Evolutionary conservation across 2,888 invertebrate genomes (phyloP).

Genomic region (Zygaena filipendulae): DNA sequence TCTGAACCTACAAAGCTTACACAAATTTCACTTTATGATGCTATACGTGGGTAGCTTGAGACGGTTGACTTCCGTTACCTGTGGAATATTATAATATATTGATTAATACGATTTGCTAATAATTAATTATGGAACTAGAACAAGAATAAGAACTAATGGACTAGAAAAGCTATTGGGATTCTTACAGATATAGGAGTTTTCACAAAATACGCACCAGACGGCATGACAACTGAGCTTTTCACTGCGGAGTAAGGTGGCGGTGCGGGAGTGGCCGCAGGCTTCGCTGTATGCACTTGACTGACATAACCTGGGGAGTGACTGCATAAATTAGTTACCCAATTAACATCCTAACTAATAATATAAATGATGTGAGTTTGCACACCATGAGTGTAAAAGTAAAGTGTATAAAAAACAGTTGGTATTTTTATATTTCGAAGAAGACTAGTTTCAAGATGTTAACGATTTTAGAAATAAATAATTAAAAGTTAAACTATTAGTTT

Average conservation of each 20-base stretch:
- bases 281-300: slow-evolving; percentile 71
- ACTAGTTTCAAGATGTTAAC: no score
- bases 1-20: no score
- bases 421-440: no score
- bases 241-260: slow-evolving; percentile 78
- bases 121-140: not conserved
- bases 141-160: no score
- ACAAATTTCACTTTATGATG: no score
- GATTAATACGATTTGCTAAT: slow-evolving; percentile 19
- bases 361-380: no score
- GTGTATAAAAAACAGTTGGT: no score
- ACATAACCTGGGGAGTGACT: slow-evolving; percentile 47
- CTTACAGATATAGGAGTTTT: slow-evolving; percentile 17
- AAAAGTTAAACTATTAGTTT: not conserved
- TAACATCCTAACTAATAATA: slow-evolving; percentile 4
- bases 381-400: no score
- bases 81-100: slow-evolving; percentile 31
- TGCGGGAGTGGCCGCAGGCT: slow-evolving; percentile 81
- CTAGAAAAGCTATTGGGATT: no score
- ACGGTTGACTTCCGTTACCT: slow-evolving; percentile 46
- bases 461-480: no score
- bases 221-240: slow-evolving; percentile 43
- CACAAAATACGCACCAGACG: slow-evolving; percentile 35
- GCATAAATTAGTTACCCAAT: no score
- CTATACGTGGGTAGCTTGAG: slow-evolving; percentile 54